These are phyloP conservation scores for Dolichomitus sp. DNA, from an alignment of 2,888 invertebrate genomes.

Conservation along the genomic window DNA sequence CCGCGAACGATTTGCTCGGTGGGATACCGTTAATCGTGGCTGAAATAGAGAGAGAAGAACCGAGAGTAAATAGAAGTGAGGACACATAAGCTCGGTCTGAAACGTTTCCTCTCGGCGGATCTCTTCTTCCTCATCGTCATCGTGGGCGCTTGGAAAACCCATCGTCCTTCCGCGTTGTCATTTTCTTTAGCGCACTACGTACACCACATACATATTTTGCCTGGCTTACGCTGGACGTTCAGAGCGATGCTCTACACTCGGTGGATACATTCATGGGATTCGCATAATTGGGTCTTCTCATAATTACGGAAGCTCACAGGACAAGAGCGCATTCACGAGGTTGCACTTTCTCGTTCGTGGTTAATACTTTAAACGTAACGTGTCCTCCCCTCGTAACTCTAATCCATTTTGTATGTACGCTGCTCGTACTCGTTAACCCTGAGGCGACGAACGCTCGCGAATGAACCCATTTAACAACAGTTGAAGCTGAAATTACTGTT, in stretches of 20 bases:
- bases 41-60: constrained; percentile 36
- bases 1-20: constrained; percentile 68
- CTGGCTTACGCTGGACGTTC: constrained; percentile 38
- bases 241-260: constrained; percentile 10
- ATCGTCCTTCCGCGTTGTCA: constrained; percentile 45
- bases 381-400: constrained; percentile 18
- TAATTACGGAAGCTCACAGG: constrained; percentile 57
- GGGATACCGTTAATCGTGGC: constrained; percentile 68
- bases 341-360: constrained; percentile 56
- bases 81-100: neutral
- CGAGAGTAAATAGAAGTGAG: constrained; percentile 33
- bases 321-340: constrained; percentile 46
- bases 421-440: constrained; percentile 46
- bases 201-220: constrained; percentile 42
- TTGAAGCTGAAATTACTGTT: neutral
- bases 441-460: neutral
- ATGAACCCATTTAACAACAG: neutral
- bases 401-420: constrained; percentile 51
- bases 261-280: constrained; percentile 34
- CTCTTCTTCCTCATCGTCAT: constrained; percentile 2
- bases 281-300: constrained; percentile 64
- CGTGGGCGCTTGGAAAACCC: constrained; percentile 38
- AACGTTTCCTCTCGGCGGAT: neutral
- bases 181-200: constrained; percentile 30
- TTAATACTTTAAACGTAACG: constrained; percentile 59